These are phyloP conservation scores for Malacoctenus gilli DNA, from an alignment of 2,797 vertebrate species.

Conservation along the genomic window DNA sequence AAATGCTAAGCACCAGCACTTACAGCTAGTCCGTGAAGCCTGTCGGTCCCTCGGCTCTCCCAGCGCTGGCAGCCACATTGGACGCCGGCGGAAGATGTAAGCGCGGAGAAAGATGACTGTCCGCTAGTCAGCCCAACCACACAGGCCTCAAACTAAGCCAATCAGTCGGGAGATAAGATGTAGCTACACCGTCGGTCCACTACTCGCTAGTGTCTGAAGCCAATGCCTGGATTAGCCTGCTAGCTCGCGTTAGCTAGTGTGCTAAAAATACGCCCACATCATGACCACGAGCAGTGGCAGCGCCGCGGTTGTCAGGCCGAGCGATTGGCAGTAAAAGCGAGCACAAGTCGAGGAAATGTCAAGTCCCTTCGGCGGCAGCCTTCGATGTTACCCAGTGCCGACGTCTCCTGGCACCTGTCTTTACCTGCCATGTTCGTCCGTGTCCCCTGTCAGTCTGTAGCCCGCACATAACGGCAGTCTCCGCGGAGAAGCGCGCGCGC, in stretches of 20 bases:
- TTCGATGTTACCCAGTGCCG: conserved; percentile 82
- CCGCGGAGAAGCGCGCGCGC: conserved; percentile 68
- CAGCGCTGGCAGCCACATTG: conserved; percentile 58
- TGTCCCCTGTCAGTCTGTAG: conserved; percentile 75
- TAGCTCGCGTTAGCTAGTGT: conserved; percentile 78
- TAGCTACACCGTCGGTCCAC: conserved; percentile 76
- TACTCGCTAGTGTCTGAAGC: conserved; percentile 80
- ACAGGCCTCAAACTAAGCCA: conserved; percentile 70
- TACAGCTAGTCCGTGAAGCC: conserved; percentile 59
- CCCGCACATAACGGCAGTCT: conserved; percentile 73
- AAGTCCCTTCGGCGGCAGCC: conserved; percentile 69
- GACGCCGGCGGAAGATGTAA: conserved; percentile 78
- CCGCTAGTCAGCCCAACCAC: conserved; percentile 58
- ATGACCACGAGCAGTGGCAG: conserved; percentile 77
- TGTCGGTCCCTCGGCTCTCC: conserved; percentile 48
- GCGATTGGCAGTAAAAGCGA: conserved; percentile 64
- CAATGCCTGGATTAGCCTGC: conserved; percentile 74
- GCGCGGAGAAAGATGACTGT: conserved; percentile 68
- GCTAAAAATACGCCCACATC: conserved; percentile 79
- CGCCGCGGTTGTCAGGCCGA: too few relatives aligned
- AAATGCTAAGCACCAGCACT: conserved; percentile 69
- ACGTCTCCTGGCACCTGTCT: conserved; percentile 79
- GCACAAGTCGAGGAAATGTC: conserved; percentile 77
- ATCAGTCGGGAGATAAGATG: conserved; percentile 77
- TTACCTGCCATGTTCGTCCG: conserved; percentile 82